A percentile compares a stretch with the other conserved stretches of the same genome.
These are phyloP conservation scores for Melanophora roralis DNA, from an alignment of 2,888 invertebrate genomes.

Conservation along the genomic window DNA sequence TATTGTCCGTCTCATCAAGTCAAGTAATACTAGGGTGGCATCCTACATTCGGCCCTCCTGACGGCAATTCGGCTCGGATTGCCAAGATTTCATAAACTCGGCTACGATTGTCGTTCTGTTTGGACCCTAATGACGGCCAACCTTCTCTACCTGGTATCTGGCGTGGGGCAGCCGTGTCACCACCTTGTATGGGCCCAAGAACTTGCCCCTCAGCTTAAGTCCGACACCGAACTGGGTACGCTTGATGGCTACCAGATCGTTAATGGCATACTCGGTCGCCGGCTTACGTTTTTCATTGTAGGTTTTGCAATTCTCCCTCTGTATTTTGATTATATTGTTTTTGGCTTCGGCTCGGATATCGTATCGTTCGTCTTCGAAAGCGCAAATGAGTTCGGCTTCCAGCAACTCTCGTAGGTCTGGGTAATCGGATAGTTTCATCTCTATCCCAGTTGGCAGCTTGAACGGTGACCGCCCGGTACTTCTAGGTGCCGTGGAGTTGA, in stretches of 20 bases:
- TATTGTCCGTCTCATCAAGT: too few relatives aligned
- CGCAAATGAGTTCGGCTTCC: background rate
- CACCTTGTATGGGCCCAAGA: constrained; percentile 36
- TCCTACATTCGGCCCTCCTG: too few relatives aligned
- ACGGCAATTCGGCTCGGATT: too few relatives aligned
- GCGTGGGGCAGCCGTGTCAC: background rate
- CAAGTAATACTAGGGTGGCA: too few relatives aligned
- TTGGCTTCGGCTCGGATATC: too few relatives aligned
- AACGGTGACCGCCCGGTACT: too few relatives aligned
- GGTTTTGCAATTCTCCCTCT: too few relatives aligned
- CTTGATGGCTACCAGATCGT: constrained; percentile 48
- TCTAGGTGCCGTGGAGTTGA: constrained; percentile 4
- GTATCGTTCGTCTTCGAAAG: background rate
- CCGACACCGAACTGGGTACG: constrained; percentile 34
- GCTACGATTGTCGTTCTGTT: too few relatives aligned
- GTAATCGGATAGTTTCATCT: constrained; percentile 16
- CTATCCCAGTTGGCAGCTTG: constrained; percentile 18
- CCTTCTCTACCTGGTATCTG: constrained; percentile 12
- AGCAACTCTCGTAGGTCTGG: background rate
- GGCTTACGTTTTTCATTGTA: constrained; percentile 6
- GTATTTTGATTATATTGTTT: too few relatives aligned
- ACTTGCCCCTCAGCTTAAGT: constrained; percentile 42
- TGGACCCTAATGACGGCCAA: too few relatives aligned
- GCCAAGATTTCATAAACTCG: too few relatives aligned
- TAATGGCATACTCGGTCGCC: background rate